Evolutionary conservation across 2,888 invertebrate genomes (phyloP).

Genomic region (Eilema depressum): DNA sequence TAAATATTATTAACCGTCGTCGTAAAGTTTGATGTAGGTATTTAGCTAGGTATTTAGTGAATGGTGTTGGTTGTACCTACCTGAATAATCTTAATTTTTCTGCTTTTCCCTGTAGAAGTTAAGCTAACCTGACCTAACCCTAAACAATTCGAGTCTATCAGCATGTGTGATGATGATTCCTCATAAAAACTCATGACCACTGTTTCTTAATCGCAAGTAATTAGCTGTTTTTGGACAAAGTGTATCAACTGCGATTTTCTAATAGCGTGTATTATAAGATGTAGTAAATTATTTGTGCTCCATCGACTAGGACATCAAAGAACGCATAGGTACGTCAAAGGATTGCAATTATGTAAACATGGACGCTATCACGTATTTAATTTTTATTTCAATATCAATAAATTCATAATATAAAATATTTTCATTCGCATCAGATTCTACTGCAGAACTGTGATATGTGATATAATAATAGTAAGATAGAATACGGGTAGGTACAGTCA

Average conservation of each 20-base stretch:
- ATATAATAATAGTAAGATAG: background rate
- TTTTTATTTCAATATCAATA: constrained; percentile 6
- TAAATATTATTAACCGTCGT: background rate
- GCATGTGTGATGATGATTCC: too few species aligned
- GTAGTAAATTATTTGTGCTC: background rate
- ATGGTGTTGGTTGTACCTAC: background rate
- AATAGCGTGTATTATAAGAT: too few species aligned
- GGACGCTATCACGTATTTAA: background rate
- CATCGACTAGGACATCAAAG: background rate
- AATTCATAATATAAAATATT: background rate
- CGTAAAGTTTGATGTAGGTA: background rate
- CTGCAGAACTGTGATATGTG: background rate
- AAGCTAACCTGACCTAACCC: too few species aligned
- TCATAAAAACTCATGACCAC: too few species aligned
- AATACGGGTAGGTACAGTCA: too few species aligned
- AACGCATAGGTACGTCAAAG: background rate
- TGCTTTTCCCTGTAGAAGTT: too few species aligned
- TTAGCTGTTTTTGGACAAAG: too few species aligned
- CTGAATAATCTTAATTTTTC: too few species aligned
- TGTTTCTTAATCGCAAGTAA: too few species aligned
- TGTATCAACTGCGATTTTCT: too few species aligned
- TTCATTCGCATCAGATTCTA: background rate
- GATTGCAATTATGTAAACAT: constrained; percentile 3
- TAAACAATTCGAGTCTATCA: too few species aligned
- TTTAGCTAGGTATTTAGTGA: background rate